These are phyloP conservation scores for Aphaenogaster floridana DNA, from an alignment of 1,140 invertebrate species.

Conservation along the genomic window DNA sequence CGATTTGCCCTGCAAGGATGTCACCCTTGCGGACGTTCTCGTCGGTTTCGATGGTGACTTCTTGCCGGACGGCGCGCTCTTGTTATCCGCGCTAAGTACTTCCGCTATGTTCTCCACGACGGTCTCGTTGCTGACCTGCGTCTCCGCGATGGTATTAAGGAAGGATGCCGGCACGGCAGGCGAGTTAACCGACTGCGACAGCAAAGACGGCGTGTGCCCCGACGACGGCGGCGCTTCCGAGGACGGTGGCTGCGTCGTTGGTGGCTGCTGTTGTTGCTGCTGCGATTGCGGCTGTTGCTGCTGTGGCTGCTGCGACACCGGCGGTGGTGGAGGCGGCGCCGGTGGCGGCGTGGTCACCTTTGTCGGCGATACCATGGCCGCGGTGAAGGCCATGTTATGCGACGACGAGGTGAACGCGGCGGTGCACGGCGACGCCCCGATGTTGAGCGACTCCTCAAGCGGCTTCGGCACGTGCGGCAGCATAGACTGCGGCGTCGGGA, in stretches of 20 bases:
- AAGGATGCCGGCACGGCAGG: constrained; percentile 68
- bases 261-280: constrained; percentile 74
- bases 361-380: constrained; percentile 90
- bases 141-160: constrained; percentile 66
- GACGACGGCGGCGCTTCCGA: not conserved
- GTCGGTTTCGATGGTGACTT: constrained; percentile 90
- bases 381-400: constrained; percentile 92
- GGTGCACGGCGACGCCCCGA: constrained; percentile 88
- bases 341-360: constrained; percentile 83
- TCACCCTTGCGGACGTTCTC: constrained; percentile 89
- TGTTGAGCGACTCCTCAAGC: constrained; percentile 86
- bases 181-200: constrained; percentile 56
- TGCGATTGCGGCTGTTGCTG: constrained; percentile 79
- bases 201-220: not conserved
- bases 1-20: constrained; percentile 89
- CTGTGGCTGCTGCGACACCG: constrained; percentile 77
- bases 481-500: constrained; percentile 86
- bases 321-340: constrained; percentile 61
- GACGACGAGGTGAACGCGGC: constrained; percentile 93
- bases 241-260: not conserved
- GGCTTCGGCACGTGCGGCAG: constrained; percentile 88
- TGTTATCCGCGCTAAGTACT: constrained; percentile 58
- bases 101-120: constrained; percentile 62
- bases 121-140: constrained; percentile 36
- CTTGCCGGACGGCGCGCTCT: constrained; percentile 85